Evolutionary conservation across 2,888 invertebrate genomes (phyloP), one percentile per base, ranked within the genome.

Genomic region (Gymnosoma rotundatum): DNA sequence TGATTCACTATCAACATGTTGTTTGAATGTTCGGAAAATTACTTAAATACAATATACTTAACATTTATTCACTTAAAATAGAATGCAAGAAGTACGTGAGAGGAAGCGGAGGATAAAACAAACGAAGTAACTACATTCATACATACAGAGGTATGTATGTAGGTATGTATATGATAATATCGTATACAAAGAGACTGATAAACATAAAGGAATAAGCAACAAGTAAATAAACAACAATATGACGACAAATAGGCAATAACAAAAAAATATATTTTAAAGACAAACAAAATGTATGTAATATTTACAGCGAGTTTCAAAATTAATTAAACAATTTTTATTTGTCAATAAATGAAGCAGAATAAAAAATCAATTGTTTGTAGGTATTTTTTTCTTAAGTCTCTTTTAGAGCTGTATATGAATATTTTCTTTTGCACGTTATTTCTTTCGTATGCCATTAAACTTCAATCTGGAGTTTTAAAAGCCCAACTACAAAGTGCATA

Each of bases 21-120:
- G 61, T 52, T 60, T 42, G 25, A 45, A 32, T 78, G 56, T 64
- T 32, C 54, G 70, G 36, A 48, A 64, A 61, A 63, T 25, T 70
- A 63, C 58, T 72, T 64, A 36, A 20, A 36, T 52, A 14, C 3
- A 14, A 18, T 64, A 20, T n/a, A 38, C 2, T 18, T 52, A n/a
- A 38, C 20, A 60, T 50, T 16, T 25, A 32, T 42, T n/a, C 16
- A n/a, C 50, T n/a, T 32, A 14, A 52, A 48, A 45, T 32, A 58
- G 18, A 60, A 12, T 36, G 18, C 20, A 25, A 1, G 4, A 12
- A 32, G 3, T 20, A 54, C 50, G 54, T 50, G 45, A 63, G 63
- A 78, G 70, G 70, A 78, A 78, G 54, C 56, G 48, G 56, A 78
- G 70, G 48, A 78, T 70, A 70, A 63, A 54, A 32, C 63, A 25